These are phyloP conservation scores for Vespertilio murinus DNA, from an alignment of 2,797 vertebrate genomes.

Conservation along the genomic window DNA sequence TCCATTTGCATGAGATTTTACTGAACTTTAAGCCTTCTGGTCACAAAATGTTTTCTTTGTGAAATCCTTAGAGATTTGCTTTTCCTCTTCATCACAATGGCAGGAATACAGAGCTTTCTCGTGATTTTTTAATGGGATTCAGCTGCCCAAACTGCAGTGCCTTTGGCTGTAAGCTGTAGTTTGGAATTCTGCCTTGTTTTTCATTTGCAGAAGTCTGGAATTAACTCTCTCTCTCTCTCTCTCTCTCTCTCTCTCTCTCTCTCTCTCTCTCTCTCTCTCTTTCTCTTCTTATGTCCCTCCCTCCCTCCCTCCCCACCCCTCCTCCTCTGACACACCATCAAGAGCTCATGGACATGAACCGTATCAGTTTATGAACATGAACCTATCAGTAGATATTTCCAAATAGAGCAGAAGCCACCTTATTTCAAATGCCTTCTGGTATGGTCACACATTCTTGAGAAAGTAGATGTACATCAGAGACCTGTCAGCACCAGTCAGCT, in stretches of 20 bases:
- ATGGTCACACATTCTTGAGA: not conserved
- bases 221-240: not conserved
- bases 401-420: not conserved
- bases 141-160: slow-evolving; percentile 41
- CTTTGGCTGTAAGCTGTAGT: not conserved
- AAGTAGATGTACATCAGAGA: not conserved
- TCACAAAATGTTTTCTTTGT: slow-evolving; percentile 65
- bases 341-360: not conserved
- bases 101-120: slow-evolving; percentile 44
- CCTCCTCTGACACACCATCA: not conserved
- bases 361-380: not conserved
- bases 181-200: not conserved
- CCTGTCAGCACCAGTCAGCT: not conserved
- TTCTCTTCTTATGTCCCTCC: too few relatives aligned
- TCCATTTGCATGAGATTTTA: slow-evolving; percentile 13
- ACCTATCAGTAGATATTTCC: not conserved
- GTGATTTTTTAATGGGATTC: slow-evolving; percentile 66
- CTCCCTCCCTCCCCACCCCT: too few relatives aligned
- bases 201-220: slow-evolving; percentile 34
- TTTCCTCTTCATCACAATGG: slow-evolving; percentile 44
- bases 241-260: too few relatives aligned
- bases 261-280: not conserved
- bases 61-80: slow-evolving; percentile 48
- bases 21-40: slow-evolving; percentile 37
- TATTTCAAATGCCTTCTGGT: not conserved